Percentiles rank a stretch among this genome's conserved stretches.
phyloP scores from a whole-genome alignment of 2,888 invertebrate genomes.

The Andricus curvator region DNA sequence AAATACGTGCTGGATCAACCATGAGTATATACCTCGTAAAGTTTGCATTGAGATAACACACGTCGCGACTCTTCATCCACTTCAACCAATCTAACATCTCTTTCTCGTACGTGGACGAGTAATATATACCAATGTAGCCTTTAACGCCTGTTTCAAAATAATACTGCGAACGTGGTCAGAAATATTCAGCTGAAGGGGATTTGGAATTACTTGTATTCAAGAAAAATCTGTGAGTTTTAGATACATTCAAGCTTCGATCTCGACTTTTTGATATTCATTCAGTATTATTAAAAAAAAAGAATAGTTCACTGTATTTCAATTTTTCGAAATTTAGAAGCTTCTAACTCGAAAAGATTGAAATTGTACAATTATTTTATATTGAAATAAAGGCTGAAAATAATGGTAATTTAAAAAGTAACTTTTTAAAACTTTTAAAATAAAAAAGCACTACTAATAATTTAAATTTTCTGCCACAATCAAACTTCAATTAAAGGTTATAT shows the following conservation, averaged over 20 bases:
- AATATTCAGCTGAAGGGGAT: neutral
- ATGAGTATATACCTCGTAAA: constrained; percentile 4
- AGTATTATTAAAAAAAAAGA: no score
- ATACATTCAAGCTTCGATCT: neutral
- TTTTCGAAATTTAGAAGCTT: no score
- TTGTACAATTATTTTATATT: no score
- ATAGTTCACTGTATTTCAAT: no score
- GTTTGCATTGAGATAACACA: constrained; percentile 20
- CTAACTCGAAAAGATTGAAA: no score
- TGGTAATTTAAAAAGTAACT: no score
- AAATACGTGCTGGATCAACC: neutral
- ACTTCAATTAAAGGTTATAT: no score
- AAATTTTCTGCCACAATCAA: no score
- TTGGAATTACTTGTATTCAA: neutral
- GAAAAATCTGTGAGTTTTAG: neutral
- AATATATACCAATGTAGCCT: neutral
- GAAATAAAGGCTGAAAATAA: no score
- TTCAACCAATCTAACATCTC: constrained; percentile 17
- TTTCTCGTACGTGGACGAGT: constrained; percentile 15
- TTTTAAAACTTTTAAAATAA: no score
- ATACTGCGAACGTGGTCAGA: neutral
- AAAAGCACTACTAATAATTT: no score
- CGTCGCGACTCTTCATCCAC: constrained; percentile 23
- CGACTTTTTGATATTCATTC: no score
- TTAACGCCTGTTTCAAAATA: neutral